phyloP scores from a whole-genome alignment of 2,797 vertebrate genomes.

The Trematomus bernacchii region DNA sequence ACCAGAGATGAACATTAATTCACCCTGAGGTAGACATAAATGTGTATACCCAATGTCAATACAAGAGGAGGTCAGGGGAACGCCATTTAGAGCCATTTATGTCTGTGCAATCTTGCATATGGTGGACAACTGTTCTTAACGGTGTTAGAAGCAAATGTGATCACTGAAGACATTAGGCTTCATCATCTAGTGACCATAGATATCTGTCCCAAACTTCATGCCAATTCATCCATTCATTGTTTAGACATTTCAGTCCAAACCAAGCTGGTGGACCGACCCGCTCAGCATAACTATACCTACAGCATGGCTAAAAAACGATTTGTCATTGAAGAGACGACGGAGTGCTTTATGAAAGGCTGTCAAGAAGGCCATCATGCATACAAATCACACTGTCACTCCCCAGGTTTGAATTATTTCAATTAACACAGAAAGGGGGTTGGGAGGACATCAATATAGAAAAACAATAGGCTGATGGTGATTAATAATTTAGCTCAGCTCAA shows the following conservation, averaged over 20 bases:
- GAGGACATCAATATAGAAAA: slow-evolving; percentile 53
- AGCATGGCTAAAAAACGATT: not conserved
- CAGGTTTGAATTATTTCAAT: slow-evolving; percentile 63
- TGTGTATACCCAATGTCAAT: not conserved
- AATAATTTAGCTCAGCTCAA: slow-evolving; percentile 74
- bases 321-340: not conserved
- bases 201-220: not conserved
- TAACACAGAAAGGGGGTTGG: slow-evolving; percentile 42
- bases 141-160: not conserved
- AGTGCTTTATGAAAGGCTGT: slow-evolving; percentile 3
- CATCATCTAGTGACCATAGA: not conserved
- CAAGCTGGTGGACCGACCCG: not conserved
- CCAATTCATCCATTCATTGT: not conserved
- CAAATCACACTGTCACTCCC: slow-evolving; percentile 32
- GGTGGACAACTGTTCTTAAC: not conserved
- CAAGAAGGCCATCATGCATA: slow-evolving; percentile 31
- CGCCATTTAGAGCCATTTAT: not conserved
- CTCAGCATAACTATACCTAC: too few species aligned
- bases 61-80: too few species aligned
- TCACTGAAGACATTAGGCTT: not conserved
- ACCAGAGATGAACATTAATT: not conserved
- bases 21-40: not conserved
- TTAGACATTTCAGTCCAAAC: not conserved
- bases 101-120: not conserved
- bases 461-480: slow-evolving; percentile 67